Evolutionary conservation across 2,888 invertebrate genomes (phyloP).

Genomic region (Drosophila lutescens): DNA sequence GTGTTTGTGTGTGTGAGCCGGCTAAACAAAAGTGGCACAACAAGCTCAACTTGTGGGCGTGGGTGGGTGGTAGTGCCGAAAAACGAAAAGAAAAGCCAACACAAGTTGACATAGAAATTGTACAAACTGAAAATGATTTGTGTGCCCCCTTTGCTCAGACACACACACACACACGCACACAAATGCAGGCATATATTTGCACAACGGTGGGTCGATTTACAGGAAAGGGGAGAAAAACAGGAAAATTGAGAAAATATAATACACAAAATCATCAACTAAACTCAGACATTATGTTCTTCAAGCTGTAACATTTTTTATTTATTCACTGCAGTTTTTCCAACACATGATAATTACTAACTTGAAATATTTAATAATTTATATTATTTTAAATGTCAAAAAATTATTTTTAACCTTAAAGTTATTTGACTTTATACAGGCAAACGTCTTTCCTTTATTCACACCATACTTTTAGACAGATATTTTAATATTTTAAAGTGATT

Average conservation of each 20-base stretch:
- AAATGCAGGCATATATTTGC: conserved; percentile 2
- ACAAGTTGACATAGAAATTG: conserved; percentile 74
- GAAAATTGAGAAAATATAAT: neutral
- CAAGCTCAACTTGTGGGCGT: conserved; percentile 34
- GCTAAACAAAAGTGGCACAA: conserved; percentile 68
- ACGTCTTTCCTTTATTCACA: too few species aligned
- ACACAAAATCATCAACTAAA: neutral
- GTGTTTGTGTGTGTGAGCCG: conserved; percentile 14
- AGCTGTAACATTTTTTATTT: too few species aligned
- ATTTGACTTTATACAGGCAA: too few species aligned
- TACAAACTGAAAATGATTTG: conserved; percentile 78
- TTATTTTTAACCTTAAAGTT: too few species aligned
- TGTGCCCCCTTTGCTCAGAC: conserved; percentile 39
- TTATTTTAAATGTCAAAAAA: too few species aligned
- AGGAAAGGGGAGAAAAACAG: neutral
- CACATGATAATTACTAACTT: too few species aligned
- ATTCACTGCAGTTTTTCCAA: too few species aligned
- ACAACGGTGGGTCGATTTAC: conserved; percentile 22
- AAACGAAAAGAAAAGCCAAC: conserved; percentile 30
- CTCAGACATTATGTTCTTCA: neutral
- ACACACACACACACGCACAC: conserved; percentile 24
- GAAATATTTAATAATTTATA: too few species aligned
- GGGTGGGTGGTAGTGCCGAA: conserved; percentile 8
- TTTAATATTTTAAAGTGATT: too few species aligned
- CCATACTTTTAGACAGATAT: too few species aligned